Evolutionary conservation across 1,140 invertebrate species (phyloP).

Genomic region (Tenebrio molitor): DNA sequence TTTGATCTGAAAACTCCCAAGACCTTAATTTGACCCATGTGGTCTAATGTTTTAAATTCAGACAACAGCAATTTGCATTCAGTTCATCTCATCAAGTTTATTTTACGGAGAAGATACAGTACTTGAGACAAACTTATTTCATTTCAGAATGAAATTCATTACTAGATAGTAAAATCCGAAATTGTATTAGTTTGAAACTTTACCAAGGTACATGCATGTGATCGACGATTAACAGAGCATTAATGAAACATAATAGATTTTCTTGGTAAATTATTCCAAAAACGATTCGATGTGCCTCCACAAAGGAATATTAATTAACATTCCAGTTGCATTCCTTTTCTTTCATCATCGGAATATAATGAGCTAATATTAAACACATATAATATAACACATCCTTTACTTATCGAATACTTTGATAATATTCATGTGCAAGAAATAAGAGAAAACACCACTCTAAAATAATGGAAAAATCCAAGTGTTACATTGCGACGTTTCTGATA

Average conservation of each 20-base stretch:
- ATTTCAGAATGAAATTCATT: not conserved
- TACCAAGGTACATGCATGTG: not conserved
- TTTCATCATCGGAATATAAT: too few species aligned
- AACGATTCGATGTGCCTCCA: not conserved
- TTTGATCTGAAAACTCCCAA: too few species aligned
- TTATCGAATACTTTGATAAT: too few species aligned
- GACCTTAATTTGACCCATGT: too few species aligned
- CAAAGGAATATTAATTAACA: not conserved
- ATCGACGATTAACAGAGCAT: not conserved
- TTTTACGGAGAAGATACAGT: not conserved
- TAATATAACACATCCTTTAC: too few species aligned
- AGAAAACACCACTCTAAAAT: too few species aligned
- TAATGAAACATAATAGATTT: constrained; percentile 9
- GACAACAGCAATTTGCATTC: not conserved
- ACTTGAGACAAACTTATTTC: constrained; percentile 14
- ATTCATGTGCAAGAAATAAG: too few species aligned
- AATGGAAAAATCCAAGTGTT: too few species aligned
- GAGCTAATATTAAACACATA: too few species aligned
- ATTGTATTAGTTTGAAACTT: not conserved
- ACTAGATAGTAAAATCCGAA: not conserved
- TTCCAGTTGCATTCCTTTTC: too few species aligned
- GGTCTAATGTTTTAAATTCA: too few species aligned
- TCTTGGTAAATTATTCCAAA: not conserved
- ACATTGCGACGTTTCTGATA: not conserved
- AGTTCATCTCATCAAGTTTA: not conserved